A percentile compares a stretch with the other conserved stretches of the same genome.
Evolutionary conservation across 2,797 vertebrate genomes (phyloP).

Genomic region (Simalia tracyae): DNA sequence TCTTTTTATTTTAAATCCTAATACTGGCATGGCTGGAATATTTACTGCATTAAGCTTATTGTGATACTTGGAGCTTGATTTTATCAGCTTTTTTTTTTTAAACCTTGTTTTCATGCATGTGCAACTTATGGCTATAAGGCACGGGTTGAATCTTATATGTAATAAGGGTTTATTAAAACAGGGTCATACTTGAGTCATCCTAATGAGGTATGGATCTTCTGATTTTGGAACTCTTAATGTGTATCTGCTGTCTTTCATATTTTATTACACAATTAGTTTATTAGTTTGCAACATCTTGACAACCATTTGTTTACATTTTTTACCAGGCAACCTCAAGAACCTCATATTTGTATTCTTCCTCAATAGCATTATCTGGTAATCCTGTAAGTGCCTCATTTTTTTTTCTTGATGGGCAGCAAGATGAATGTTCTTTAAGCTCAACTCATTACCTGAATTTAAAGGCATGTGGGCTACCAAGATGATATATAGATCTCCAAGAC

Average conservation of each 20-base stretch:
- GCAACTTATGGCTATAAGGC: neutral
- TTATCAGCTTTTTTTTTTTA: neutral
- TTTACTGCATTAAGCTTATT: neutral
- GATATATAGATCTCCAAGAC: neutral
- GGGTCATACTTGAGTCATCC: neutral
- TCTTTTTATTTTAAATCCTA: neutral
- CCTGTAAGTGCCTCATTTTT: neutral
- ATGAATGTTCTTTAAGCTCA: neutral
- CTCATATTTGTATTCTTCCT: neutral
- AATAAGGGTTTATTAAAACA: neutral
- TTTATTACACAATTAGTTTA: neutral
- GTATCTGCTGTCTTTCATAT: neutral
- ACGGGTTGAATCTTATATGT: neutral
- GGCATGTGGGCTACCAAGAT: slow-evolving; percentile 3
- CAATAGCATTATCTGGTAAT: neutral
- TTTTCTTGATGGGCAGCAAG: neutral
- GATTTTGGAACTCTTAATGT: neutral
- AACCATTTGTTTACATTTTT: neutral
- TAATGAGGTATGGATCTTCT: neutral
- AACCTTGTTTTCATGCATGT: neutral
- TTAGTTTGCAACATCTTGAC: neutral
- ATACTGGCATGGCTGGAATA: neutral
- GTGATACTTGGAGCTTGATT: neutral
- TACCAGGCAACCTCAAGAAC: neutral
- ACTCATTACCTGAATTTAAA: neutral